Evolutionary conservation across 2,113 vertebrate genomes (phyloP), one percentile per base, ranked within the genome.

Genomic region (Uria aalge): DNA sequence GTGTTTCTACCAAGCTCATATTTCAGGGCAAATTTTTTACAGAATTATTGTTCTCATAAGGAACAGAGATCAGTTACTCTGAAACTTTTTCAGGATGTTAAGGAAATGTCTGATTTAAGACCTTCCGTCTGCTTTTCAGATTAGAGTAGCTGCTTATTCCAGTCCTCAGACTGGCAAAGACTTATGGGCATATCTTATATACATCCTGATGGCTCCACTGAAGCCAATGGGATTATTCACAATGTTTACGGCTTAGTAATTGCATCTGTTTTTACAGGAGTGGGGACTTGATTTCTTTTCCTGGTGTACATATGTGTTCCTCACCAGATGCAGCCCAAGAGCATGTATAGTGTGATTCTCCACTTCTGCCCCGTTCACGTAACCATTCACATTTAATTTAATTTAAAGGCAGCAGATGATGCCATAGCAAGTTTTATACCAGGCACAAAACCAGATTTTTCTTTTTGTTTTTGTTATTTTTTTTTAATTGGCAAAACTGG

Each of bases 1-100:
- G 3, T 11, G 8, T 21, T 36, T 30, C 40, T 52, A 21, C 3
- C 0, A 1, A 90, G 34, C 6, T 63, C 2, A 8, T 38, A 12
- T 32, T 82, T 79, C n/a, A 32, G 41, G 48, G 36, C 3, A 62
- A 73, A 50, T 15, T 11, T 56, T 69, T 71, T 43, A 2, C 27
- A 27, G 67, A 50, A 36, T 0, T 2, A 1, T 34, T 88, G 19
- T 21, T 75, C 15, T 80, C 47, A 26, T 69, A 79, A 62, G 15
- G 66, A 45, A 47, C 10, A 76, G 30, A 43, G 23, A 60, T 38
- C 23, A 47, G 6, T 38, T 85, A 43, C 11, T 32, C 17, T 8
- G 15, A 86, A 57, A 2, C 7, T 59, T 69, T 92, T 38, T 48
- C 67, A 68, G 8, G 9, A n/a, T 36, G 9, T 45, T 47, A 86